Evolutionary conservation across 2,888 invertebrate genomes (phyloP), one percentile per base, ranked within the genome.

Genomic region (Drosophila paramelanica): DNA sequence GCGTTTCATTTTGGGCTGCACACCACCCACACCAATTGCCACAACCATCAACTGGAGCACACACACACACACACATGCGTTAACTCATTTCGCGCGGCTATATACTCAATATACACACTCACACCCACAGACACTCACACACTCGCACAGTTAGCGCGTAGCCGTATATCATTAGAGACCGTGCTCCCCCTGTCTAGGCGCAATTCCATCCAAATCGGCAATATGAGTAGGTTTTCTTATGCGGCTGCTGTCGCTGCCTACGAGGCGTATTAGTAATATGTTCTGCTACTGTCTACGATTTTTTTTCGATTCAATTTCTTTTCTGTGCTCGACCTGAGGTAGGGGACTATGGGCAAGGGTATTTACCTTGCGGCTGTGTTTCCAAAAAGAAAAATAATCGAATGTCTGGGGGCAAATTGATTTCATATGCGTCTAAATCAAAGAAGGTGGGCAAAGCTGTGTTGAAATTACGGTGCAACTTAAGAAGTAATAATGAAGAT

Each of bases 241-340:
- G 65, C 66, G 53, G 51, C 65, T 38, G 50, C 50, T 64, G 65
- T 52, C 69, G 60, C 68, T 73, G 79, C 86, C 86, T 70, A 85
- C 70, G 79, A 79, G 55, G 50, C 77, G 86, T 88, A 82, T 88
- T 74, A 82, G 88, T 67, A 83, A 86, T 86, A 81, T 83, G 79
- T 86, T 74, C 56, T 75, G 72, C 66, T 53, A 86, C 74, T 75
- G 83, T 83, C 87, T 86, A 60, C 64, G 66, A 56, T 67, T 83
- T 73, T 41, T 71, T 80, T 67, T 67, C 38, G 49, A 50, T 53
- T 64, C 56, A 25, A 49, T 53, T 61, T 58, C 36, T 47, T 50
- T 10, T 27, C 42, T 38, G 46, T 27, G 13, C 52, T 31, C 17
- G 10, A 31, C 10, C 4, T 36, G 36, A 20, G n/a, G 14, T 14